A percentile compares a stretch with the other conserved stretches of the same genome.
Conservation (phyloP, 2,797 vertebrate species). For the Channa striata region DNA sequence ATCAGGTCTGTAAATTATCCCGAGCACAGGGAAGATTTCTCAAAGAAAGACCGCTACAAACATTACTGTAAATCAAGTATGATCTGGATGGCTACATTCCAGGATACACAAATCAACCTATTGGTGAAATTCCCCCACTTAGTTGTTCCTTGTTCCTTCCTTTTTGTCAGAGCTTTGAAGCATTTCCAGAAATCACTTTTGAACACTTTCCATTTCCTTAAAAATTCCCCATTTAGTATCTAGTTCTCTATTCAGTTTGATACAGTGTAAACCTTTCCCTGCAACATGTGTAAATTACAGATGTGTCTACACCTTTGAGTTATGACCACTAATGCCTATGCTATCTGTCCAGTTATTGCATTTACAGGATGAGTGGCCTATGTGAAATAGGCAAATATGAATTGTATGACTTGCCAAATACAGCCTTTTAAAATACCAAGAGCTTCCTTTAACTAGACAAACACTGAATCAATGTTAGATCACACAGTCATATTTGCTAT, state of each 20-base stretch:
- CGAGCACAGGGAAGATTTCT: neutral
- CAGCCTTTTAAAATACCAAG: neutral
- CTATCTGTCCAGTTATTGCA: neutral
- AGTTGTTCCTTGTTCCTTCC: no score
- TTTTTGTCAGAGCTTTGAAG: neutral
- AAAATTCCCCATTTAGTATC: neutral
- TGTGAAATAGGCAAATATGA: no score
- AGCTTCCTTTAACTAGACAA: slow-evolving; percentile 5
- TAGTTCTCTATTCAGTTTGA: neutral
- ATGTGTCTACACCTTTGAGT: neutral
- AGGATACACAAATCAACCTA: no score
- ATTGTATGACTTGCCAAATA: no score
- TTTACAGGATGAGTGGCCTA: neutral
- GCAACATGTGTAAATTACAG: neutral
- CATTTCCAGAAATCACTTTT: neutral
- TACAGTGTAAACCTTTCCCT: neutral
- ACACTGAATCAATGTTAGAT: neutral
- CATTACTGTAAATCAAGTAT: no score
- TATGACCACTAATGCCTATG: neutral
- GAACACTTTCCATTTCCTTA: neutral
- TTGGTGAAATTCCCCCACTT: no score
- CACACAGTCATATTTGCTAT: neutral
- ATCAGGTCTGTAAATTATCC: neutral
- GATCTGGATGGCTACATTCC: no score
- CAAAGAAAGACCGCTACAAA: neutral